These are phyloP conservation scores for Parasteatoda tepidariorum DNA, from an alignment of 1,140 invertebrate genomes.

Conservation along the genomic window DNA sequence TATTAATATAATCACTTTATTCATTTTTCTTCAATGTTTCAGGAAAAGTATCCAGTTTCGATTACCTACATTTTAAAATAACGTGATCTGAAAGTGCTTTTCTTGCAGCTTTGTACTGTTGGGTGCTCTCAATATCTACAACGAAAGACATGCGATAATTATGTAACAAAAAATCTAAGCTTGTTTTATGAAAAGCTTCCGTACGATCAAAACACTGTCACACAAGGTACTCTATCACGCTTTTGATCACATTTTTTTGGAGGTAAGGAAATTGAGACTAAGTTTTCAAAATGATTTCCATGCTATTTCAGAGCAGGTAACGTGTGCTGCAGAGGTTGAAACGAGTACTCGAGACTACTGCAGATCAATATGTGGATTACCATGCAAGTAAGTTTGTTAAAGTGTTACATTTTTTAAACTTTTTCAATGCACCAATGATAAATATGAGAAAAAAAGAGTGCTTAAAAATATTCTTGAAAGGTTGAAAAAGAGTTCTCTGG, in stretches of 20 bases:
- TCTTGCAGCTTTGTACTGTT: constrained; percentile 43
- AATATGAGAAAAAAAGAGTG: no score
- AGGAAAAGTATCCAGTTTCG: no score
- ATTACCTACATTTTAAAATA: no score
- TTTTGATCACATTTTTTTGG: neutral
- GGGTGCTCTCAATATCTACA: constrained; percentile 47
- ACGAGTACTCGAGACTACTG: constrained; percentile 11
- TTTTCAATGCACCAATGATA: no score
- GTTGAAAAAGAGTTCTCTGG: no score
- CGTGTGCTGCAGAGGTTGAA: constrained; percentile 2
- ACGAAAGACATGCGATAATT: neutral
- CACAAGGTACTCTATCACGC: constrained; percentile 12
- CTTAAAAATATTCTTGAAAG: no score
- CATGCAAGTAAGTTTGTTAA: constrained; percentile 29
- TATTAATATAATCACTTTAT: no score
- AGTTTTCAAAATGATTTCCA: neutral
- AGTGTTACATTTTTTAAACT: no score
- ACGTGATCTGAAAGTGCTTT: no score
- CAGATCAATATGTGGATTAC: constrained; percentile 29
- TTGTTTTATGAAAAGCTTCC: constrained; percentile 29
- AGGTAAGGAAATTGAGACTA: neutral
- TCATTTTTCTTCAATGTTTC: no score
- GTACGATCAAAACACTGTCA: neutral
- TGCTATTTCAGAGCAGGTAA: neutral
- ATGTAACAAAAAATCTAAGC: constrained; percentile 30